A percentile compares a stretch with the other conserved stretches of the same genome.
phyloP scores from a whole-genome alignment of 2,888 invertebrate species.

The Neria commutata region DNA sequence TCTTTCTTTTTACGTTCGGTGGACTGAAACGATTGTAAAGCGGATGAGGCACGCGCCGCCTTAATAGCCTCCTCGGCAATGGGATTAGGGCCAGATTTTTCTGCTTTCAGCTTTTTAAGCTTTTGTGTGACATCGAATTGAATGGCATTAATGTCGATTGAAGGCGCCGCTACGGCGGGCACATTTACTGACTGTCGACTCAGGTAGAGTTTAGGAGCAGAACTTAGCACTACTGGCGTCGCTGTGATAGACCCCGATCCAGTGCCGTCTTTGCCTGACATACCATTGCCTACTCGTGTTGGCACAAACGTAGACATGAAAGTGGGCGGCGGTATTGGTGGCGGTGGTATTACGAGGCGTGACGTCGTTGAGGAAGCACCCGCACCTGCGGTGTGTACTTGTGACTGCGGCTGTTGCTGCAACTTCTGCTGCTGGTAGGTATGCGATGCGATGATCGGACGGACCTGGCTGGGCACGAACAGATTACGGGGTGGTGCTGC shows the following conservation, averaged over 20 bases:
- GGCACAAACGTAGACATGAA: conserved; percentile 62
- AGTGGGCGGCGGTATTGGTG: conserved; percentile 57
- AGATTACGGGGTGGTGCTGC: conserved; percentile 61
- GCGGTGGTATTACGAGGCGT: conserved; percentile 54
- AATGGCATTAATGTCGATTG: conserved; percentile 65
- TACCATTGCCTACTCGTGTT: conserved; percentile 45
- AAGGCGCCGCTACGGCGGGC: conserved; percentile 50
- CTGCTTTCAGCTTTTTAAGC: conserved; percentile 69
- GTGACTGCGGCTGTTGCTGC: conserved; percentile 62
- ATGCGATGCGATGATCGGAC: conserved; percentile 74
- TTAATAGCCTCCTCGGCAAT: conserved; percentile 71
- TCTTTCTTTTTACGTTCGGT: conserved; percentile 64
- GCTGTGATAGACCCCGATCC: conserved; percentile 38
- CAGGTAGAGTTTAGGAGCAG: conserved; percentile 74
- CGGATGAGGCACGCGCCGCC: conserved; percentile 68
- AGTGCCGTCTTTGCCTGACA: conserved; percentile 23
- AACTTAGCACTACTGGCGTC: conserved; percentile 69
- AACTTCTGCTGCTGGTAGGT: conserved; percentile 74
- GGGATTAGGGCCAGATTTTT: conserved; percentile 69
- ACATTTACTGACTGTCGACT: conserved; percentile 63
- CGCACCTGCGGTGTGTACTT: conserved; percentile 41
- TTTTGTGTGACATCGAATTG: conserved; percentile 67
- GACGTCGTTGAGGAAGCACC: conserved; percentile 27
- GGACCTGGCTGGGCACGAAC: conserved; percentile 64
- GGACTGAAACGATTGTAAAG: conserved; percentile 66